Percentiles rank a stretch among this genome's conserved stretches.
Evolutionary conservation across 1,140 invertebrate species (phyloP).

Genomic region (Dendrolimus kikuchii): DNA sequence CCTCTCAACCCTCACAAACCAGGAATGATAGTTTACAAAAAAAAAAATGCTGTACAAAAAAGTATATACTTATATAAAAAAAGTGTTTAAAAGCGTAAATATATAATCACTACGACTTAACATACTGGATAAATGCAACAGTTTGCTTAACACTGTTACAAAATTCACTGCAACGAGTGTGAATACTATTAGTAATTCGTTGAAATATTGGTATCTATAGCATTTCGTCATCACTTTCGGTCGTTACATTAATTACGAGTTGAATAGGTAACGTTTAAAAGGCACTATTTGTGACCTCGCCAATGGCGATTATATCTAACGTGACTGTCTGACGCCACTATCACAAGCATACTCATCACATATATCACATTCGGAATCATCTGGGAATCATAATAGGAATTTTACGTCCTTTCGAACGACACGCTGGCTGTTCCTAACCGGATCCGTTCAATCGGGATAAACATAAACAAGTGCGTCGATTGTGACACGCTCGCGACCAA

Average conservation of each 20-base stretch:
- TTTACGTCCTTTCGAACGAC: slow-evolving; percentile 4
- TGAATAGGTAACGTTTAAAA: slow-evolving; percentile 37
- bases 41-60: slow-evolving; percentile 64
- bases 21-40: slow-evolving; percentile 62
- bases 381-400: slow-evolving; percentile 23
- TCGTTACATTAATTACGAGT: slow-evolving; percentile 19
- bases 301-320: slow-evolving; percentile 48
- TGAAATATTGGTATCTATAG: slow-evolving; percentile 31
- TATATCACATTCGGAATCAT: slow-evolving; percentile 56
- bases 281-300: slow-evolving; percentile 34
- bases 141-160: slow-evolving; percentile 43
- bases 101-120: slow-evolving; percentile 59
- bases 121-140: slow-evolving; percentile 64
- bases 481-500: not conserved
- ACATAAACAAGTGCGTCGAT: not conserved
- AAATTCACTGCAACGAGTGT: slow-evolving; percentile 30
- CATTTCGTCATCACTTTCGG: slow-evolving; percentile 19
- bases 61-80: slow-evolving; percentile 27
- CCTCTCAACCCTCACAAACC: slow-evolving; percentile 17
- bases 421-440: too few species aligned
- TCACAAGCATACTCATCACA: slow-evolving; percentile 64
- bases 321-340: slow-evolving; percentile 57
- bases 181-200: slow-evolving; percentile 52
- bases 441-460: not conserved
- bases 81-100: slow-evolving; percentile 57